Conservation (phyloP, 2,113 vertebrate species). For the Ploceus nigricollis region DNA sequence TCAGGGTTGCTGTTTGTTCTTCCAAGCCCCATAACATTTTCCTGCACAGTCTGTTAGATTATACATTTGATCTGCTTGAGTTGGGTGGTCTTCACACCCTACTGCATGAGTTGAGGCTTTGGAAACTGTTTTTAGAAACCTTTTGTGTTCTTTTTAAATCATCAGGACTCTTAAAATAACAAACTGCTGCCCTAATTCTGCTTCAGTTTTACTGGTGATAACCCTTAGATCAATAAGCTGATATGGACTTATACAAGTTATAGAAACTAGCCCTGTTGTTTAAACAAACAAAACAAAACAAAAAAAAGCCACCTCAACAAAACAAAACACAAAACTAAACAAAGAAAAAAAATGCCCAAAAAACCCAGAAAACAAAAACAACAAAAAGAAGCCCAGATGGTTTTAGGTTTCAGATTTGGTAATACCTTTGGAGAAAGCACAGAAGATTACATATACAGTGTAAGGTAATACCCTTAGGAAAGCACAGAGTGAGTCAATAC, state of each 20-base stretch:
- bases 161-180: not conserved
- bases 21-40: not conserved
- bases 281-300: not conserved
- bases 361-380: not conserved
- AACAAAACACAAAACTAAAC: not conserved
- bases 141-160: constrained; percentile 7
- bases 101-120: not conserved
- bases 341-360: not conserved
- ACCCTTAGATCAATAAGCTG: not conserved
- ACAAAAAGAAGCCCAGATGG: not conserved
- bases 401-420: not conserved
- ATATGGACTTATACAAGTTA: not conserved
- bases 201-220: not conserved
- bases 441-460: not conserved
- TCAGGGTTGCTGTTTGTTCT: not conserved
- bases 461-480: not conserved
- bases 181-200: not conserved
- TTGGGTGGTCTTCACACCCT: not conserved
- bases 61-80: not conserved
- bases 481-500: not conserved
- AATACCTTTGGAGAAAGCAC: not conserved
- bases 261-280: not conserved
- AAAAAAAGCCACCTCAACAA: not conserved
- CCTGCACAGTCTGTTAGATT: not conserved
- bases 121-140: not conserved